phyloP scores from a whole-genome alignment of 2,113 vertebrate species.

The Balaeniceps rex region DNA sequence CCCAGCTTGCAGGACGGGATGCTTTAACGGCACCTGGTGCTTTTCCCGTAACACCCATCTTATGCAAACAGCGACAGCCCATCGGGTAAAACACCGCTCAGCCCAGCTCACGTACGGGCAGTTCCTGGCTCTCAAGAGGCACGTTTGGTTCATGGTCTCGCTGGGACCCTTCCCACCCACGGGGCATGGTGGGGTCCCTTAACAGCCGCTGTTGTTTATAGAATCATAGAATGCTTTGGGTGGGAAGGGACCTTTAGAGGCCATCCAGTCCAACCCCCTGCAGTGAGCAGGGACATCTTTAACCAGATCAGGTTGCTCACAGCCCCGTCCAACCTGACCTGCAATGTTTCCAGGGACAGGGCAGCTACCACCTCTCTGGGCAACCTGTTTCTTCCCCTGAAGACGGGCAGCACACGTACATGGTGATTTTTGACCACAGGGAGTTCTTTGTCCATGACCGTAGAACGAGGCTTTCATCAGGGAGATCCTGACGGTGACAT shows the following conservation, averaged over 20 bases:
- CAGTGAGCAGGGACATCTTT: background rate
- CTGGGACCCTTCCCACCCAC: background rate
- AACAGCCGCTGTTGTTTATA: accelerated
- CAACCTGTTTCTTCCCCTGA: background rate
- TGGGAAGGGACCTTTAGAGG: background rate
- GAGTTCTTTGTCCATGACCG: accelerated
- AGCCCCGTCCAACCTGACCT: accelerated
- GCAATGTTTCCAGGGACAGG: accelerated
- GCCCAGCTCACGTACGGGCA: background rate
- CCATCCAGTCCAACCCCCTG: accelerated
- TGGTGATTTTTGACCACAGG: accelerated
- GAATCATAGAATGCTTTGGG: background rate
- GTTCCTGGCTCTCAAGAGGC: background rate
- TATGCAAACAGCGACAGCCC: background rate
- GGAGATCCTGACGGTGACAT: accelerated
- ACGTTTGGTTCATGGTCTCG: background rate
- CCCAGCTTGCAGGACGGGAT: background rate
- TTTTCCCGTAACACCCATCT: background rate
- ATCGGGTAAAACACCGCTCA: accelerated
- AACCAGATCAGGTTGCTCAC: background rate
- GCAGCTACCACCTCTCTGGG: accelerated
- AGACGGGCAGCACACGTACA: accelerated
- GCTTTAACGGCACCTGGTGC: background rate
- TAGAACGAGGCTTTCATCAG: background rate
- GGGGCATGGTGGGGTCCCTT: too few species aligned